These are phyloP conservation scores for Bungarus multicinctus DNA, from an alignment of 2,113 vertebrate species.

Conservation along the genomic window DNA sequence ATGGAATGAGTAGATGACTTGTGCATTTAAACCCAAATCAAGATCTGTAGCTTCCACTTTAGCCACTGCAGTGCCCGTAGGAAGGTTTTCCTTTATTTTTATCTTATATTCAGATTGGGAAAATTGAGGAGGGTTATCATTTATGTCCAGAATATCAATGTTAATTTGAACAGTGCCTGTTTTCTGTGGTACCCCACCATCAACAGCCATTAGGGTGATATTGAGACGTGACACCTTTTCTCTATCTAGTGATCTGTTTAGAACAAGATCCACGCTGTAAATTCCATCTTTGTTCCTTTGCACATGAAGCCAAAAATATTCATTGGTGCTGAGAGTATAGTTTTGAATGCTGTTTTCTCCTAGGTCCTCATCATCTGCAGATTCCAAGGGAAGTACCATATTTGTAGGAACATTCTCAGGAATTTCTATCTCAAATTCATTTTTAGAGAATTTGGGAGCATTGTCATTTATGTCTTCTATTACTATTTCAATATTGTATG, in stretches of 20 bases:
- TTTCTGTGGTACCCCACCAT: slow-evolving; percentile 46
- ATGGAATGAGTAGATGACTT: slow-evolving; percentile 57
- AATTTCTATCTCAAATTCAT: slow-evolving; percentile 66
- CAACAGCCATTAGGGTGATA: slow-evolving; percentile 56
- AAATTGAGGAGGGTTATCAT: slow-evolving; percentile 62
- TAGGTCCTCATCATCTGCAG: slow-evolving; percentile 74
- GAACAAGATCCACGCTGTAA: background rate
- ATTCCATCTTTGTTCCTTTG: slow-evolving; percentile 44
- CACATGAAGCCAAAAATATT: slow-evolving; percentile 62
- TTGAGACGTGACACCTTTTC: slow-evolving; percentile 53
- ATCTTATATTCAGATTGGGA: slow-evolving; percentile 40
- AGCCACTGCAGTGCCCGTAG: slow-evolving; percentile 1
- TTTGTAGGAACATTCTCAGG: slow-evolving; percentile 65
- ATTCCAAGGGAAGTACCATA: slow-evolving; percentile 68
- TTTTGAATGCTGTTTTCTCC: slow-evolving; percentile 71
- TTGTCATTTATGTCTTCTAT: slow-evolving; percentile 67
- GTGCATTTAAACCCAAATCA: slow-evolving; percentile 65
- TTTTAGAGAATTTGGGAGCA: slow-evolving; percentile 30
- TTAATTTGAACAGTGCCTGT: slow-evolving; percentile 32
- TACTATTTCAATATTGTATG: slow-evolving; percentile 65
- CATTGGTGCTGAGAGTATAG: slow-evolving; percentile 71
- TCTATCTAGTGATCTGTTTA: slow-evolving; percentile 57
- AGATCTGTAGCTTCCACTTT: slow-evolving; percentile 55
- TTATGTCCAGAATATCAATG: slow-evolving; percentile 54
- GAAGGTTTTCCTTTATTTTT: slow-evolving; percentile 47